phyloP scores from a whole-genome alignment of 2,797 vertebrate species.

The Lacerta agilis region DNA sequence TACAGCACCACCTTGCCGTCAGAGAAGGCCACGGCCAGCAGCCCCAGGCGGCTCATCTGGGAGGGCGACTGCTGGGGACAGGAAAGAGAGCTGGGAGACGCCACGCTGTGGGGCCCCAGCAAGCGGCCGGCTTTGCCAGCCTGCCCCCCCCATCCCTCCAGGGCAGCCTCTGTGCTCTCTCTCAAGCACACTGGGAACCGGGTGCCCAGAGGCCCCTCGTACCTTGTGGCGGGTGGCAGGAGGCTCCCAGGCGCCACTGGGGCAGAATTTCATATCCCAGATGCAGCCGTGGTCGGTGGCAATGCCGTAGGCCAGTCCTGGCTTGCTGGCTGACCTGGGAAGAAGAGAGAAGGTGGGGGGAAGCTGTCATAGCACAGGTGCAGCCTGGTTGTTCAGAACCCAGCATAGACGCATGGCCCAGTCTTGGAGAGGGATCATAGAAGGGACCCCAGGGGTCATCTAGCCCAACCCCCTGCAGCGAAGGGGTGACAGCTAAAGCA shows the following conservation, averaged over 20 bases:
- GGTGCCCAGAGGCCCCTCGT: background rate
- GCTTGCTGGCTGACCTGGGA: constrained; percentile 78
- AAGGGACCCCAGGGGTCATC: no score
- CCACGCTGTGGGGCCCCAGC: no score
- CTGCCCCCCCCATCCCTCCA: background rate
- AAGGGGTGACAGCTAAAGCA: background rate
- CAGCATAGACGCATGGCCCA: no score
- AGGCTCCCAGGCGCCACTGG: constrained; percentile 91
- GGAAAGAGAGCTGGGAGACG: background rate
- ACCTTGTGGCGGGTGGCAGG: constrained; percentile 84
- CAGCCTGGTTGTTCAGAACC: background rate
- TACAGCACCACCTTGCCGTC: constrained; percentile 86
- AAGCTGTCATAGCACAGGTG: no score
- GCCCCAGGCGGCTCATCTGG: constrained; percentile 88
- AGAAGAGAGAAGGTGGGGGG: background rate
- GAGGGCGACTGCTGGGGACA: constrained; percentile 75
- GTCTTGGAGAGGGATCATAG: background rate
- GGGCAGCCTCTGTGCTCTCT: background rate
- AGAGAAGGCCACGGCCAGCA: constrained; percentile 89
- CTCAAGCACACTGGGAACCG: fast-evolving
- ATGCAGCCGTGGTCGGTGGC: constrained; percentile 89
- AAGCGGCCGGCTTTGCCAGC: fast-evolving
- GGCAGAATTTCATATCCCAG: constrained; percentile 95
- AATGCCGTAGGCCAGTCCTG: constrained; percentile 85
- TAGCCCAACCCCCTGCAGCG: no score